Percentiles rank a stretch among this genome's conserved stretches.
These are phyloP conservation scores for Mormoops blainvillei DNA, from an alignment of 2,113 vertebrate genomes.

Conservation along the genomic window DNA sequence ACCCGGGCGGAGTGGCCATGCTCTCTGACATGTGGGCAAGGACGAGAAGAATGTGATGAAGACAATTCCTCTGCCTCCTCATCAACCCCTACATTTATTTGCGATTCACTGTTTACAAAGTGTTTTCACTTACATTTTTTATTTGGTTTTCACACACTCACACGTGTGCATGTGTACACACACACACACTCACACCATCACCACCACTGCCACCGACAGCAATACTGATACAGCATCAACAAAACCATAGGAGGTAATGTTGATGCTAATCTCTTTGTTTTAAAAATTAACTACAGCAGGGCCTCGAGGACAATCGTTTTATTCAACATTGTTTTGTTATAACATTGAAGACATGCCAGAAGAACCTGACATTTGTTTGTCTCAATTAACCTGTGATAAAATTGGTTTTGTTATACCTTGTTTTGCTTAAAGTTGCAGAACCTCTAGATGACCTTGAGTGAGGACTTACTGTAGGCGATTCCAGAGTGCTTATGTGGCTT, in stretches of 20 bases:
- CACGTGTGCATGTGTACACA: neutral
- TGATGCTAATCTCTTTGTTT: neutral
- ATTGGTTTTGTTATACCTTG: neutral
- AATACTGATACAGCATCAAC: neutral
- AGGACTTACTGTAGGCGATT: neutral
- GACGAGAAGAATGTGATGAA: neutral
- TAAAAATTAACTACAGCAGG: neutral
- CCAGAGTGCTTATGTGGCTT: neutral
- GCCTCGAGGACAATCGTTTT: neutral
- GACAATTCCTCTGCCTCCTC: neutral
- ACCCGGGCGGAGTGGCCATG: neutral
- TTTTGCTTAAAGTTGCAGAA: neutral
- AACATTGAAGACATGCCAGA: neutral
- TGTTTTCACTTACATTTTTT: neutral
- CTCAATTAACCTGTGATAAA: neutral
- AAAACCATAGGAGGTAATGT: neutral
- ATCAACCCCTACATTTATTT: neutral
- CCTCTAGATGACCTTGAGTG: neutral
- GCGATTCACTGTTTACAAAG: neutral
- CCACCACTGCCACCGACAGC: neutral
- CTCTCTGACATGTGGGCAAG: too few relatives aligned
- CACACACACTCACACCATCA: neutral
- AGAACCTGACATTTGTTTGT: neutral
- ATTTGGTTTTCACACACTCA: neutral
- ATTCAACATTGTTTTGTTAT: neutral